Evolutionary conservation across 35 echinoderm and acorn worm species (phyloP), one percentile per base, ranked within the genome.

Genomic region (Heliocidaris tuberculata): DNA sequence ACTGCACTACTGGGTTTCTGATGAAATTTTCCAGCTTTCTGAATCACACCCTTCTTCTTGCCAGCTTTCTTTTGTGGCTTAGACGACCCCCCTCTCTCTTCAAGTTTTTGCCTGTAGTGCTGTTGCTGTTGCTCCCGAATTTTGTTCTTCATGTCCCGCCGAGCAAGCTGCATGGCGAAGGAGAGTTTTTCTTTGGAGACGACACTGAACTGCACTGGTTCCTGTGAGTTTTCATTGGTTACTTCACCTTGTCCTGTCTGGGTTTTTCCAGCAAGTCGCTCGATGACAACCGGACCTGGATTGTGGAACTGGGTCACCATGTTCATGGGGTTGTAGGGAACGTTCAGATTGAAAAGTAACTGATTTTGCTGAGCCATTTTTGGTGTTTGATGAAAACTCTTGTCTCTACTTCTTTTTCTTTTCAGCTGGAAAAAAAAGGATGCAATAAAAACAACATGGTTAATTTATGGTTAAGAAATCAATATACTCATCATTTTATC

Each of bases 121-220:
- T 93, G 89, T 12, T 91, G 91, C 50, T 93, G 31, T 27, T 93
- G 94, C 89, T 96, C 48, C 8, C 93, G 94, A 32, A 95, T 95
- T 50, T 88, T 97, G 54, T 96, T 96, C 85, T 95, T 96, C 78
- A 97, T 35, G 50, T 97, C 97, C 27, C 97, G 95, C 94, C 95
- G 96, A 29, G 97, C 97, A 50, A 97, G 92, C 91, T 96, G 95
- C 32, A 97, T 94, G 31, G 97, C 97, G 35, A 96, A 94, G 16
- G 97, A 48, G 13, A 97, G 85, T 35, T 96, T 96, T 32, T 97
- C 97, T 89, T 97, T 94, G 12, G 97, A 97, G 27, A 95, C 86
- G 31, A 94, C 59, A 85, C 94, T 95, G 24, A 97, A 87, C 49
- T 96, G 93, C 29, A 97, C 92, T 31, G 91, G 91, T 93, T 93